Evolutionary conservation across 2,113 vertebrate genomes (phyloP).

Genomic region (Pagrus major): DNA sequence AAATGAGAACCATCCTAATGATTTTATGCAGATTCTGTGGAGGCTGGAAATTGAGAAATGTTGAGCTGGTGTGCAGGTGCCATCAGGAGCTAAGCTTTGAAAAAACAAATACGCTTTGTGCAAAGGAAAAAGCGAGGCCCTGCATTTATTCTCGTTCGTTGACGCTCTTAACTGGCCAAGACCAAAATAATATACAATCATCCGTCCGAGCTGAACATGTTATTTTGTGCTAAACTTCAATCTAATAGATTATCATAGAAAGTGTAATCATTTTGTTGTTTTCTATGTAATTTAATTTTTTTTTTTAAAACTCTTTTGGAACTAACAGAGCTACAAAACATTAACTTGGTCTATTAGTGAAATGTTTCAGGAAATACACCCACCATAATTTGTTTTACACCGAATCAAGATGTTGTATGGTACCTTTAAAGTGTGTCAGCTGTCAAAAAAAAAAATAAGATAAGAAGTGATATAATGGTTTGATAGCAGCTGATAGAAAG

Average conservation of each 20-base stretch:
- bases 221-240: not conserved
- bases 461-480: not conserved
- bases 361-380: not conserved
- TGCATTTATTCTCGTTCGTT: not conserved
- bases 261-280: not conserved
- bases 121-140: not conserved
- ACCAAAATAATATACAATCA: not conserved
- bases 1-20: not conserved
- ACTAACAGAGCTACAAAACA: not conserved
- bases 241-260: not conserved
- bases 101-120: not conserved
- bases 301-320: not conserved
- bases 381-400: not conserved
- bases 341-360: not conserved
- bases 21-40: not conserved
- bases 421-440: not conserved
- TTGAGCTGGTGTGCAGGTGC: not conserved
- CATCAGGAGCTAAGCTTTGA: not conserved
- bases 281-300: not conserved
- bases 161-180: not conserved
- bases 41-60: not conserved
- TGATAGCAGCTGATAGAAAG: constrained; percentile 6
- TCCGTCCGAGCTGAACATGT: not conserved
- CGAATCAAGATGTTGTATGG: not conserved
- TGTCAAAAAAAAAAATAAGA: not conserved